Conservation (phyloP, 2,888 invertebrate species). For the Peribatodes rhomboidaria region DNA sequence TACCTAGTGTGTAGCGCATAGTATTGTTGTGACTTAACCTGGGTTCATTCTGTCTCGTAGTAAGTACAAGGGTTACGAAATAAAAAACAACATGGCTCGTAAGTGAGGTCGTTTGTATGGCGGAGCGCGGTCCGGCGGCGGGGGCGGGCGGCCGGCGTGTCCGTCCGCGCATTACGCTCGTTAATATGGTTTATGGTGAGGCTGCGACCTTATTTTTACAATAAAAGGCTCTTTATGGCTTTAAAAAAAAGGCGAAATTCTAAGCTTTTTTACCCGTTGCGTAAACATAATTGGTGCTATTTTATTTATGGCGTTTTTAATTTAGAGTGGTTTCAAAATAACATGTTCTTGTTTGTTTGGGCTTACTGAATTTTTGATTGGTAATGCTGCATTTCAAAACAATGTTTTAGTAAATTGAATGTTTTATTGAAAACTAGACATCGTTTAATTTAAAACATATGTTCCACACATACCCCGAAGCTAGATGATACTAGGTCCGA, state of each 20-base stretch:
- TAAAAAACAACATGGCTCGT: too few relatives aligned
- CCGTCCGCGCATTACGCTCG: constrained; percentile 5
- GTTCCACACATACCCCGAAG: too few relatives aligned
- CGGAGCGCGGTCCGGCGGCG: not conserved
- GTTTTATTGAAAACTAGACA: too few relatives aligned
- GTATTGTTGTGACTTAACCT: too few relatives aligned
- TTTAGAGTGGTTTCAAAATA: not conserved
- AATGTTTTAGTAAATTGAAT: not conserved
- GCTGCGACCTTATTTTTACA: constrained; percentile 11
- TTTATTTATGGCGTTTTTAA: constrained; percentile 6
- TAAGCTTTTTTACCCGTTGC: constrained; percentile 1
- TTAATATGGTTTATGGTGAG: constrained; percentile 15
- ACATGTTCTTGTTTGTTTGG: not conserved
- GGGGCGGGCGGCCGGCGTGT: not conserved
- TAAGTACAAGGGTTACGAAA: too few relatives aligned
- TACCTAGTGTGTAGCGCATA: too few relatives aligned
- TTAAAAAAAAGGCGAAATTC: not conserved
- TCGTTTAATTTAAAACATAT: too few relatives aligned
- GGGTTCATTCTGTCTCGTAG: too few relatives aligned
- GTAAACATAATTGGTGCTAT: constrained; percentile 9
- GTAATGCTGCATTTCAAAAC: not conserved
- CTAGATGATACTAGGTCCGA: too few relatives aligned
- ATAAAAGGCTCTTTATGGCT: constrained; percentile 3
- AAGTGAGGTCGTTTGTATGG: too few relatives aligned
- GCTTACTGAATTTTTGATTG: not conserved